Base-by-base conservation (phyloP, 2,113 vertebrate genomes). In the Chionodraco myersi region DNA sequence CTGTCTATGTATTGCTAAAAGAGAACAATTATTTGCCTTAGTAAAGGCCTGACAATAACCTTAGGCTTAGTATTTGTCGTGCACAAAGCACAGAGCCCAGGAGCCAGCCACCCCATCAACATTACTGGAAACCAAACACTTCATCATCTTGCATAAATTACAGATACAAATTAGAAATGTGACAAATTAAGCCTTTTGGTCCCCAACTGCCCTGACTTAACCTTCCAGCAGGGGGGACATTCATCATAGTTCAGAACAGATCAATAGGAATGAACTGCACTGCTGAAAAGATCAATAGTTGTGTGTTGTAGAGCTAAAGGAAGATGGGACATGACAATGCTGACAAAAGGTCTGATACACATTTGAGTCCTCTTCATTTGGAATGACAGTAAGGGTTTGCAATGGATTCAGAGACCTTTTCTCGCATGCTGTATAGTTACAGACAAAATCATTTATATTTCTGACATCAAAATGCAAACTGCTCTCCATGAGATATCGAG, bases 211-310 rank as follows among this genome's bases (percentile, higher is more conserved):
- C 67, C 85, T 2, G 36, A 81, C 79, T 77, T 80, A 79, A 90
- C 72, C 80, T 85, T 53, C 64, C 60, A 14, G 36, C 57, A 69
- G 76, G 68, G 48, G 76, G 70, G 79, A 75, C 79, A 94, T 94
- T 89, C 61, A 87, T 93, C 92, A 91, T 92, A 82, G 84, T 92
- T 91, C 71, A 70, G 84, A 60, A 45, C 23, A 63, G 91, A 92
- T 94, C 91, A 88, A 94, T 92, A 76, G 61, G 86, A 92, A 93
- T 90, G 89, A 92, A 89, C 86, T 90, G 82, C 60, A 21, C 84
- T 86, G 89, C 87, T 86, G 86, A 84, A 86, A 77, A 67, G 86
- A 94, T 94, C 93, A 69, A 94, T 94, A 91, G 71, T 76, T 67
- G 44, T 83, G 82, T 67, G 86, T 89, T 90, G 79, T 56, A 69